Conservation (phyloP, 2,797 vertebrate genomes). For the Pelobates cultripes region DNA sequence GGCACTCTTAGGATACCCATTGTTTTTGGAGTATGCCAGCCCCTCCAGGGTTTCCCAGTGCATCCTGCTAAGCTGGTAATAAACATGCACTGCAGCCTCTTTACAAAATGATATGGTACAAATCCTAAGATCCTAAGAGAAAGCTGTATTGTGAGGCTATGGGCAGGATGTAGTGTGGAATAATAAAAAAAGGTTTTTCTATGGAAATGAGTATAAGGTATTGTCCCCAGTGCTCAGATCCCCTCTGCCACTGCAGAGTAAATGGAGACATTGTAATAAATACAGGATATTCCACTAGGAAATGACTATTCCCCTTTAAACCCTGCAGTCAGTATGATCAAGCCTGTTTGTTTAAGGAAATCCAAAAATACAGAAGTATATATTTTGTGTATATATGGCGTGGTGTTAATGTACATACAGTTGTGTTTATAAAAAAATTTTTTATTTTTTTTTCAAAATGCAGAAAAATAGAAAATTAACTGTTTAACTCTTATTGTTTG, state of each 20-base stretch:
- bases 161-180: conserved; percentile 4
- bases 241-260: too few species aligned
- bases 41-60: conserved; percentile 6
- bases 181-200: conserved; percentile 4
- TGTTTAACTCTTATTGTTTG: too few species aligned
- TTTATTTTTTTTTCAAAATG: not conserved
- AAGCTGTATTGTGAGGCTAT: conserved; percentile 16
- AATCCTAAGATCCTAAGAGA: not conserved
- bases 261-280: conserved; percentile 29
- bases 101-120: conserved; percentile 35
- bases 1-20: conserved; percentile 34
- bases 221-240: not conserved
- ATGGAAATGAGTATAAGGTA: not conserved
- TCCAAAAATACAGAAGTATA: not conserved
- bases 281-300: not conserved
- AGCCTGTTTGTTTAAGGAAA: not conserved
- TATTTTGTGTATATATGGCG: too few species aligned
- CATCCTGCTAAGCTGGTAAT: not conserved
- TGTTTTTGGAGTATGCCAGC: conserved; percentile 8
- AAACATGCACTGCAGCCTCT: conserved; percentile 17
- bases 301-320: conserved; percentile 2
- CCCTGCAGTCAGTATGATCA: not conserved
- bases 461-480: not conserved
- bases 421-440: not conserved
- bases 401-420: too few species aligned